Base-by-base conservation (phyloP, 2,797 vertebrate species). In the Momotus momota region DNA sequence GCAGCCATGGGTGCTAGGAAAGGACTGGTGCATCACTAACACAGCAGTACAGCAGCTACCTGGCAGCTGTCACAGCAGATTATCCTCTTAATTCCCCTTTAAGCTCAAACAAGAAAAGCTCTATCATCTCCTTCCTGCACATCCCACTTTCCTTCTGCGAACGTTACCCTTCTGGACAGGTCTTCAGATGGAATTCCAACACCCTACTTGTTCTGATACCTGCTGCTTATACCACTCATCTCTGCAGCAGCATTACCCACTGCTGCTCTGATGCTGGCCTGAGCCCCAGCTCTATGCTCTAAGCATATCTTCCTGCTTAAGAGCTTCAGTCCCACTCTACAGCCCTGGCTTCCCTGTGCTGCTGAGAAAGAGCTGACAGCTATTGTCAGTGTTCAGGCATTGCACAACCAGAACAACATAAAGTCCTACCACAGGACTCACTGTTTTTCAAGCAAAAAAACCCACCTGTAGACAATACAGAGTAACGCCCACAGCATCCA, bases 41-140 rank as follows among this genome's bases (percentile, higher is more conserved):
- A 0, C 84, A 89, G 90, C 67, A 81, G 21, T 41, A 43, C 74
- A 85, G 52, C 13, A 81, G 54, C 54, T 86, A 91, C 81, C 72
- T 91, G 83, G 83, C 94, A 96, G 93, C 93, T 94, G 93, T 20
- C 38, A 6, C 49, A 94, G 86, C 25, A 87, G 92, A 95, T 96
- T 96, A 94, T 85, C 81, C 84, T 58, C 69, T 92, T 91, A 95
- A 87, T 65, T 96, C 79, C 78, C n/a, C 74, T 91, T 89, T 75
- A 96, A 89, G 49, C 86, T 81, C 81, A 77, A 89, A 77, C 60
- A 96, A 90, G 92, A 95, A 96, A 93, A 96, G 74, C 81, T 92
- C 81, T 57, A 89, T 85, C 92, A 84, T 71, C 67, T 92, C 81
- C 88, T 71, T 90, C 64, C 55, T 85, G 55, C 55, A 80, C 40